Evolutionary conservation across 1,140 invertebrate species (phyloP), one percentile per base, ranked within the genome.

Genomic region (Drosophila watanabei): DNA sequence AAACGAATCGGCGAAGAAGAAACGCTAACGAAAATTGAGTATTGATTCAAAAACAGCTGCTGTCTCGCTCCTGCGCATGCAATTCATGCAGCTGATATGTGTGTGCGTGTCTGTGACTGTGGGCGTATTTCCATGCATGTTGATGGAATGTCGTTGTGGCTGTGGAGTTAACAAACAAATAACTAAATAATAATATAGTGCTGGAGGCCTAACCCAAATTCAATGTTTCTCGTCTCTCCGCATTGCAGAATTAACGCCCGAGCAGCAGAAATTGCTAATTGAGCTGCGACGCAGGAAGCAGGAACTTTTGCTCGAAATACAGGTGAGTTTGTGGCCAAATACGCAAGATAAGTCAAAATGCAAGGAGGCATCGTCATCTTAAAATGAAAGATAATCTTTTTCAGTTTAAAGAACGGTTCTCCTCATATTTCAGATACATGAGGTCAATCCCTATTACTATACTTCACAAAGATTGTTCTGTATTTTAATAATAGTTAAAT

Each of bases 241-340:
- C 95, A 75, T 97, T 97, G 65, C 95, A 98, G 98, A 99, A 95
- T 94, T 99, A 91, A 98, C 97, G 64, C 95, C 96, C 30, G 98
- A 98, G 90, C 98, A 99, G 93, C 97, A 98, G 90, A 97, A 98
- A 93, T 95, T 98, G 79, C 94, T 99, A 63, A 96, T 97, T 78
- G 97, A 98, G 92, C 98, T 99, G 85, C 95, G 98, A 79, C 95
- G 97, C 86, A 95, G 97, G 87, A 99, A 98, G 94, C 96, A 97
- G 70, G 97, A 98, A 94, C 94, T 99, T 69, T 94, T 98, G 65
- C 94, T 97, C 62, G 98, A 99, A 95, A 99, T 99, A 90, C 97
- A 98, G 96, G 98, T 98, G 94, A 95, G 95, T 98, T 94, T 95
- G 95, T 94, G 43, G 37, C 43, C 68, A 57, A 37, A 18, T 13